phyloP scores from a whole-genome alignment of 2,797 vertebrate genomes.

The Myiotriccus ornatus region DNA sequence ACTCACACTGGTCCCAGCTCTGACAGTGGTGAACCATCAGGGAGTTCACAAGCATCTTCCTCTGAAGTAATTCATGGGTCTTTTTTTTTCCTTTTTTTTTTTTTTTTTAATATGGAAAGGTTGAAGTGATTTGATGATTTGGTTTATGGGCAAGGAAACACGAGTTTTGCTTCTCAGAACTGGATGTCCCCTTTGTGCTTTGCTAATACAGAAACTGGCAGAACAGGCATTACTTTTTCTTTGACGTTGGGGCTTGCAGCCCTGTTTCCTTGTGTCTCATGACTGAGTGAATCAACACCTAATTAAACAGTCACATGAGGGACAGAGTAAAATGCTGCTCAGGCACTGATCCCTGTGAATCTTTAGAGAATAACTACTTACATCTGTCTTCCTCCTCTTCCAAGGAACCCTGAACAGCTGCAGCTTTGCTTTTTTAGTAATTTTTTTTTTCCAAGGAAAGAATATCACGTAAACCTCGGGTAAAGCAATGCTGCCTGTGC shows the following conservation, averaged over 20 bases:
- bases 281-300: slow-evolving; percentile 77
- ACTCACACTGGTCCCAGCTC: background rate
- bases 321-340: slow-evolving; percentile 66
- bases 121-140: slow-evolving; percentile 28
- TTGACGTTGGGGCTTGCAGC: slow-evolving; percentile 69
- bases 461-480: background rate
- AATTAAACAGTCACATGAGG: slow-evolving; percentile 76
- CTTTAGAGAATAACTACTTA: slow-evolving; percentile 41
- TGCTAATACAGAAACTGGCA: slow-evolving; percentile 70
- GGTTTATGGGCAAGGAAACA: slow-evolving; percentile 32
- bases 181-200: slow-evolving; percentile 58
- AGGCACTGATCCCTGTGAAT: slow-evolving; percentile 42
- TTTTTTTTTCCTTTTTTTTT: background rate
- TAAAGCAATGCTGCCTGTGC: background rate
- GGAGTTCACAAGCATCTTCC: background rate
- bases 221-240: slow-evolving; percentile 71
- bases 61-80: background rate
- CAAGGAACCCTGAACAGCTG: slow-evolving; percentile 42
- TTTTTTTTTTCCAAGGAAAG: background rate
- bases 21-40: fast-evolving
- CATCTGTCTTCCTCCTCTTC: slow-evolving; percentile 38
- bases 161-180: slow-evolving; percentile 54
- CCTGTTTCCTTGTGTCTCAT: slow-evolving; percentile 73
- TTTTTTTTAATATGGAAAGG: background rate
- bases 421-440: background rate